phyloP scores from a whole-genome alignment of 2,113 vertebrate genomes.

The Pachycephala philippinensis region DNA sequence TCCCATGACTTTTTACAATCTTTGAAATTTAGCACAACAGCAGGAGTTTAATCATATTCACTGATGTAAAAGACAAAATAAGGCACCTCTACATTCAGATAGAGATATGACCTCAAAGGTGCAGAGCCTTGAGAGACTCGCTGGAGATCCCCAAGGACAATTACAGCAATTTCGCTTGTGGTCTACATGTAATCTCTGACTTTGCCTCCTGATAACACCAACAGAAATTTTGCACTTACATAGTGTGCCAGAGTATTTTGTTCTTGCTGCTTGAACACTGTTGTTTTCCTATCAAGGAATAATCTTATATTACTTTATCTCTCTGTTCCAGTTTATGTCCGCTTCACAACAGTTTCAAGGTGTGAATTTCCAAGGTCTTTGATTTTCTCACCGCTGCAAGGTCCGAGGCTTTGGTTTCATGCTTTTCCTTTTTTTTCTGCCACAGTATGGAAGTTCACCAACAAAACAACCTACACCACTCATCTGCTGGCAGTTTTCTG shows the following conservation, averaged over 20 bases:
- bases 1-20: conserved; percentile 76
- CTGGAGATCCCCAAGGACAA: conserved; percentile 19
- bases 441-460: neutral
- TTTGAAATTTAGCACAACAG: conserved; percentile 78
- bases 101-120: conserved; percentile 65
- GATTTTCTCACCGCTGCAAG: neutral
- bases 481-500: neutral
- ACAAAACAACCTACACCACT: neutral
- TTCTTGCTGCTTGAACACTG: neutral
- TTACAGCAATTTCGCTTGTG: neutral
- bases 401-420: neutral
- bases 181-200: neutral
- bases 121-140: conserved; percentile 18
- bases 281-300: conserved; percentile 2
- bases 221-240: neutral
- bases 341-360: neutral
- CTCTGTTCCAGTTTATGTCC: neutral
- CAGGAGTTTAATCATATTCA: conserved; percentile 77
- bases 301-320: neutral
- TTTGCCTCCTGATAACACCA: neutral
- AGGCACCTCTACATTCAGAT: conserved; percentile 68
- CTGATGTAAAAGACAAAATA: conserved; percentile 73
- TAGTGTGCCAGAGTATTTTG: neutral
- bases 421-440: neutral
- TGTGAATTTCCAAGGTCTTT: neutral